Percentiles rank a stretch among this genome's conserved stretches.
phyloP scores from a whole-genome alignment of 2,888 invertebrate genomes.

The Tenthredo distinguenda region DNA sequence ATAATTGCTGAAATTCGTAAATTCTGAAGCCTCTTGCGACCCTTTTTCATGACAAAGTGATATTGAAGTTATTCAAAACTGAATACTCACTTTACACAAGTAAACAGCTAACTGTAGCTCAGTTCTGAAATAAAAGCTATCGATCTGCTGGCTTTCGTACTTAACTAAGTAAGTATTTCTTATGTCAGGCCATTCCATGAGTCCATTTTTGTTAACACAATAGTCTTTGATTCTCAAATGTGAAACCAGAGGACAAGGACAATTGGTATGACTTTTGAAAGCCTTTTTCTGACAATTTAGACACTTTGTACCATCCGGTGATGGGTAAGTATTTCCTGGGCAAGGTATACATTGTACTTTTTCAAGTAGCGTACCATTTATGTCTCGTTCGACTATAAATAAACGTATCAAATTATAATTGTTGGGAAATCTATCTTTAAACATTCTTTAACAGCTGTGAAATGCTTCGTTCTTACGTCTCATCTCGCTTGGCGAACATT shows the following conservation, averaged over 20 bases:
- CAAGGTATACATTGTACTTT: constrained; percentile 76
- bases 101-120: constrained; percentile 75
- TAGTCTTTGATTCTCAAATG: constrained; percentile 72
- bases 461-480: constrained; percentile 65
- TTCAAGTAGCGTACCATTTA: constrained; percentile 73
- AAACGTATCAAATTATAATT: neutral
- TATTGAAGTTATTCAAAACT: neutral
- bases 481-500: constrained; percentile 70
- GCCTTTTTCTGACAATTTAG: constrained; percentile 71
- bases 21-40: constrained; percentile 58
- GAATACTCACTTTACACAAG: constrained; percentile 77
- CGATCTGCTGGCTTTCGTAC: constrained; percentile 69
- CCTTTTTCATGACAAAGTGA: constrained; percentile 67
- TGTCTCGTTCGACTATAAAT: constrained; percentile 74
- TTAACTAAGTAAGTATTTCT: constrained; percentile 73
- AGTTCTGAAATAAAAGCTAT: constrained; percentile 76
- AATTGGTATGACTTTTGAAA: constrained; percentile 65
- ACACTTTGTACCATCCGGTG: constrained; percentile 74
- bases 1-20: neutral
- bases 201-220: constrained; percentile 71
- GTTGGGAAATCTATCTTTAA: constrained; percentile 43
- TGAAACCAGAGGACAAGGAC: constrained; percentile 72
- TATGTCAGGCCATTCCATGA: constrained; percentile 72
- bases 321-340: constrained; percentile 75
- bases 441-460: constrained; percentile 10